A percentile compares a stretch with the other conserved stretches of the same genome.
phyloP scores from a whole-genome alignment of 2,888 invertebrate genomes.

The Torymus texanus region DNA sequence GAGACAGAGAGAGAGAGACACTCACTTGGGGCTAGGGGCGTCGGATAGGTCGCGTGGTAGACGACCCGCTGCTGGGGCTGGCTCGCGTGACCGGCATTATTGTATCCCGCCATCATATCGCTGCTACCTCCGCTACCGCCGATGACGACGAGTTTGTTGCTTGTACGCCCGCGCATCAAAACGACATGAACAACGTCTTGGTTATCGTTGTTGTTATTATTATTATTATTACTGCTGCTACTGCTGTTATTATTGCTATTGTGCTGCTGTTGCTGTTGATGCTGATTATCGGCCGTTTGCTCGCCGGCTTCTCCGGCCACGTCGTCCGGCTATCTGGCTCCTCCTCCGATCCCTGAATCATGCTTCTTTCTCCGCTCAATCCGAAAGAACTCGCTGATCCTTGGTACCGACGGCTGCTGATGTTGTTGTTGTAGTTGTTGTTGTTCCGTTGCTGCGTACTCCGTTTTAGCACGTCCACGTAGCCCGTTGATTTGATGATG shows the following conservation, averaged over 20 bases:
- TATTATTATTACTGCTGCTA: no score
- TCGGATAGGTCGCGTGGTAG: conserved; percentile 74
- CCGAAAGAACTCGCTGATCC: conserved; percentile 49
- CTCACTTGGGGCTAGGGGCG: conserved; percentile 75
- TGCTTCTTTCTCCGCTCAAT: conserved; percentile 30
- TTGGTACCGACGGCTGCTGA: not conserved
- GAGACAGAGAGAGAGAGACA: conserved; percentile 37
- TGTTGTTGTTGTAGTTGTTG: no score
- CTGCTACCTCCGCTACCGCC: not conserved
- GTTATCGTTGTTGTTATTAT: no score
- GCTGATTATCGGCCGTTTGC: no score
- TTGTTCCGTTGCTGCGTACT: not conserved
- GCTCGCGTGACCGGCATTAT: conserved; percentile 61
- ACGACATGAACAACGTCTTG: conserved; percentile 50
- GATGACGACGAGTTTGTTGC: conserved; percentile 54
- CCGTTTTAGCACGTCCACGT: no score
- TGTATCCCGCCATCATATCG: conserved; percentile 71
- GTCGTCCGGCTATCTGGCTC: conserved; percentile 15
- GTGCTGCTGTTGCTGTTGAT: no score
- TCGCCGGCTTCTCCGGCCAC: conserved; percentile 23
- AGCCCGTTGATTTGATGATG: no score
- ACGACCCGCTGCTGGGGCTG: conserved; percentile 69
- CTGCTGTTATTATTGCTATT: no score
- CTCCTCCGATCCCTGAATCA: not conserved
- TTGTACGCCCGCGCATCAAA: conserved; percentile 53